phyloP scores from a whole-genome alignment of 2,888 invertebrate species.

The Glaucopsyche alexis region DNA sequence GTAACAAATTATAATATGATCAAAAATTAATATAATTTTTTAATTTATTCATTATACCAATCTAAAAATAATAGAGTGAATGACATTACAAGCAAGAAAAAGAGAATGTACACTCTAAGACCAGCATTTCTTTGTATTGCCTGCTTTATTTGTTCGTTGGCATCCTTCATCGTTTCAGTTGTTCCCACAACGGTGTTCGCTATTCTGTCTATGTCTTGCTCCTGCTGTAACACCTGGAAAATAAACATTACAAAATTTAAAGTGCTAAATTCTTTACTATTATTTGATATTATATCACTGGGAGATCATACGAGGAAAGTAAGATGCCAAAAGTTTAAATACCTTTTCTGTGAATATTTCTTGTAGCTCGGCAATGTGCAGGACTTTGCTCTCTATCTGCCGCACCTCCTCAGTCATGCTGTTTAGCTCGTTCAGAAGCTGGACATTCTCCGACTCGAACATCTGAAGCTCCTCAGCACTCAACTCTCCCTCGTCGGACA shows the following conservation, averaged over 20 bases:
- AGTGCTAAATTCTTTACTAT: background rate
- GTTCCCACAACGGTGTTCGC: constrained; percentile 93
- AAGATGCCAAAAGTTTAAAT: constrained; percentile 13
- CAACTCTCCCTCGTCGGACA: constrained; percentile 82
- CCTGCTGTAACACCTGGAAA: constrained; percentile 90
- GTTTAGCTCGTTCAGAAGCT: constrained; percentile 92
- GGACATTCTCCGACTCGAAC: constrained; percentile 95
- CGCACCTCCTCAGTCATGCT: constrained; percentile 94
- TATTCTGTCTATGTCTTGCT: constrained; percentile 95
- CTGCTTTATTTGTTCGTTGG: constrained; percentile 97
- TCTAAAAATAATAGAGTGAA: constrained; percentile 97
- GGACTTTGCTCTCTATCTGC: constrained; percentile 94
- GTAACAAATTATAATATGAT: background rate
- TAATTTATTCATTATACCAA: constrained; percentile 94
- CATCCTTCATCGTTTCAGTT: constrained; percentile 97
- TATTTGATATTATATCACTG: too few species aligned
- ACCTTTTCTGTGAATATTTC: constrained; percentile 97
- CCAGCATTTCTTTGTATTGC: constrained; percentile 98
- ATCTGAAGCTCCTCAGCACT: constrained; percentile 94
- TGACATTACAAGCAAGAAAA: constrained; percentile 97
- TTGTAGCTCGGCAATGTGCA: constrained; percentile 96
- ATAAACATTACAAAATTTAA: constrained; percentile 11
- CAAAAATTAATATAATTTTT: background rate
- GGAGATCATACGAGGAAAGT: background rate
- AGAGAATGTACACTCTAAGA: constrained; percentile 94